Conservation (phyloP, 2,888 invertebrate species). For the Athrips mouffetella region DNA sequence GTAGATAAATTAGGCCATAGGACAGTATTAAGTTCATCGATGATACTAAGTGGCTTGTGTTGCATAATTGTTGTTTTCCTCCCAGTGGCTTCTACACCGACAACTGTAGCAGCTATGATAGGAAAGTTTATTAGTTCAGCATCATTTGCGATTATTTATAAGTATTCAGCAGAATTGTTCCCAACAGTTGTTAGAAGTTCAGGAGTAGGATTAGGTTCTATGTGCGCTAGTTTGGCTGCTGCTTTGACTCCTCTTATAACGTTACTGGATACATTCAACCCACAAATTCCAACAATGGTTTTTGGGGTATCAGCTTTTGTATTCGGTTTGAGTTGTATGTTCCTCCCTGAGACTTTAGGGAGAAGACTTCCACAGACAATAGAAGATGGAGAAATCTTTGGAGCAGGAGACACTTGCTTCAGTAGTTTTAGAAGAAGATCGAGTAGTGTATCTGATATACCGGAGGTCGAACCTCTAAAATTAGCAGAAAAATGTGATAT, state of each 20-base stretch:
- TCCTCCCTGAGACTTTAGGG: conserved; percentile 89
- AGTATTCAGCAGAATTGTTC: conserved; percentile 91
- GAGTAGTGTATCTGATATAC: conserved; percentile 28
- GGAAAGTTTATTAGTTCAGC: conserved; percentile 91
- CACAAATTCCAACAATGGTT: conserved; percentile 86
- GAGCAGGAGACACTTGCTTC: conserved; percentile 89
- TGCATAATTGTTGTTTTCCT: conserved; percentile 85
- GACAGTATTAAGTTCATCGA: conserved; percentile 85
- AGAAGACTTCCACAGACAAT: conserved; percentile 89
- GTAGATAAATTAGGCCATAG: conserved; percentile 87
- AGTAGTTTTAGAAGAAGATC: conserved; percentile 72
- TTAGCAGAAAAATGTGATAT: neutral
- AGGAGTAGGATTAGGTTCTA: conserved; percentile 89
- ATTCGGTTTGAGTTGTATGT: conserved; percentile 84
- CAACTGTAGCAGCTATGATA: conserved; percentile 83
- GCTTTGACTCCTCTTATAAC: conserved; percentile 88
- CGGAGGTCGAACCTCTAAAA: conserved; percentile 28
- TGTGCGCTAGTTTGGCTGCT: conserved; percentile 90
- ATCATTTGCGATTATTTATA: conserved; percentile 91
- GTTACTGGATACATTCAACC: conserved; percentile 86
- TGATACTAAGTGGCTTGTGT: conserved; percentile 90
- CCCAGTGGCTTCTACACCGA: conserved; percentile 79
- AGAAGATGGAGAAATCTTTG: conserved; percentile 90
- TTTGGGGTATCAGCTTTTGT: conserved; percentile 86
- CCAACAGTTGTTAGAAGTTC: conserved; percentile 92